Base-by-base conservation (phyloP, 2,888 invertebrate species). In the Cancer borealis region DNA sequence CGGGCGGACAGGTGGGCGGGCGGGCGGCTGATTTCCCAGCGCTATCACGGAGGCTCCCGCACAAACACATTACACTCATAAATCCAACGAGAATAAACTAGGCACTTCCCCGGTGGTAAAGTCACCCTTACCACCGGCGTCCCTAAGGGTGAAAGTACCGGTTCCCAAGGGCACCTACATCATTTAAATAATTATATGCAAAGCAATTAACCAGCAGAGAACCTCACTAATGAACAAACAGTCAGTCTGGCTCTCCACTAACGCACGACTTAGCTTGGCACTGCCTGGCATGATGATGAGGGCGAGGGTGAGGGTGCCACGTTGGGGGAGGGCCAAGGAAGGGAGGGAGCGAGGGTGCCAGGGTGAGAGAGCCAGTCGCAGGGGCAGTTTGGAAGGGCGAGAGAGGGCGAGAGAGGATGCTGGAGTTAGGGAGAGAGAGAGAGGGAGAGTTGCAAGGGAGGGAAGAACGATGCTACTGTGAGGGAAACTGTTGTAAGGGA, bases 101-200 rank as follows among this genome's bases (percentile, higher is more conserved):
- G 49, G 17, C 79, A 49, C 17, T 39, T 87, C 4, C 46, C 92
- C 5, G 45, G 5, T 30, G 4, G 0, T 26, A 30, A 92, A 45
- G 30, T 45, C 60, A 88, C 21, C 92, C 88, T 45, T 84, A 39
- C 5, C 3, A 8, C 39, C 14, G 5, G 88, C 17, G 30, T n/a
- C 12, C 45, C n/a, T 26, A 60, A 88, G 88, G 92, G 49, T 60
- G 30, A 92, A 12, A 54, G 46, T 88, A 14, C 6, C 88, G 30
- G 10, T 8, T 12, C 79, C 10, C n/a, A 5, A 30, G 46, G 46
- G n/a, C 12, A 84, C 90, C 30, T 66, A 46, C 88, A n/a, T 54
- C 94, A 94, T 94, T 94, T 89, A 92, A 94, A 94, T 94, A 94
- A 94, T 94, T 94, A 92, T 94, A 92, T 92, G 94, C 94, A 54